Percentiles rank a stretch among this genome's conserved stretches.
Conservation (phyloP, 2,797 vertebrate genomes). For the Catharus ustulatus region DNA sequence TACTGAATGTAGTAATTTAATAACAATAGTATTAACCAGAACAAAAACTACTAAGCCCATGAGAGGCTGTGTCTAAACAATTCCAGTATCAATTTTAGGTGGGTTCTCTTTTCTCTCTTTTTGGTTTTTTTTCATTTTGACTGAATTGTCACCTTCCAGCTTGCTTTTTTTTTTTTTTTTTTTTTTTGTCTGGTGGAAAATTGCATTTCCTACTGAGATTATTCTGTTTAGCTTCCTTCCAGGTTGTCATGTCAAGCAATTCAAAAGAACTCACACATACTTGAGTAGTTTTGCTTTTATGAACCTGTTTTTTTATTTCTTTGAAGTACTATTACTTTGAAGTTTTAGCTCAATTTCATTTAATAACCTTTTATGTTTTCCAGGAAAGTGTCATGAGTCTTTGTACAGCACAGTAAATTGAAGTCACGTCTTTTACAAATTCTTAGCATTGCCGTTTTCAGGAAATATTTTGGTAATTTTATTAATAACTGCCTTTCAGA, state of each 20-base stretch:
- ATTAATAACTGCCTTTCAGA: constrained; percentile 74
- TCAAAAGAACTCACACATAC: background rate
- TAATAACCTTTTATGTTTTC: background rate
- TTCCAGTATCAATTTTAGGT: background rate
- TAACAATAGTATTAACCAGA: background rate
- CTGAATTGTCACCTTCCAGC: background rate
- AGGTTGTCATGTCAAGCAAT: background rate
- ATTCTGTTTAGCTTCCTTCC: background rate
- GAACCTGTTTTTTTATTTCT: background rate
- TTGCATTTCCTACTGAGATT: background rate
- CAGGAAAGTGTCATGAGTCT: background rate
- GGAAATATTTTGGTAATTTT: background rate
- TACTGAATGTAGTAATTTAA: background rate
- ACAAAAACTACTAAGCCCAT: background rate
- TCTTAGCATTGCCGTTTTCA: background rate
- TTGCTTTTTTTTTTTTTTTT: no score
- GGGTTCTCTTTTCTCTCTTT: background rate
- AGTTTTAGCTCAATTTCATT: background rate
- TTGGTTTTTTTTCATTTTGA: background rate
- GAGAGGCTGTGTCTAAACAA: background rate
- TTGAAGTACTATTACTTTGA: constrained; percentile 1
- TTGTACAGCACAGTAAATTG: background rate
- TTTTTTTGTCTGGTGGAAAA: background rate
- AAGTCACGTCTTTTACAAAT: background rate
- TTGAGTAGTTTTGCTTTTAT: background rate